Percentiles rank a stretch among this genome's conserved stretches.
Evolutionary conservation across 2,113 vertebrate species (phyloP).

Genomic region (Elachura formosa): DNA sequence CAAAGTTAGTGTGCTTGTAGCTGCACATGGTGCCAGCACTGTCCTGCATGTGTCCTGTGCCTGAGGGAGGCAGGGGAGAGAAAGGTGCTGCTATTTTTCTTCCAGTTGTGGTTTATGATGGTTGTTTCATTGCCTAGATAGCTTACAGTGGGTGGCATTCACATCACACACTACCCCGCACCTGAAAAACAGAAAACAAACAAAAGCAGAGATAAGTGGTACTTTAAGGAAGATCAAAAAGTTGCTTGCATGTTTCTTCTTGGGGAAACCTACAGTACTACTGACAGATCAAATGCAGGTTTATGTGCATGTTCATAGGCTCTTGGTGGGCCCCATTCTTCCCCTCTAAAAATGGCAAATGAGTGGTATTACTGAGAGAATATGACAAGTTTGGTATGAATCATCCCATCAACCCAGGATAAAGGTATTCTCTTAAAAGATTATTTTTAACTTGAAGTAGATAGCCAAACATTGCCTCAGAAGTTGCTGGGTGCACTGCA

Average conservation of each 20-base stretch:
- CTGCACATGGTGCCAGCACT: not conserved
- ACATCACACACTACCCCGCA: conserved; percentile 18
- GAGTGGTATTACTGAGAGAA: not conserved
- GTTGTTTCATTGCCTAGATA: not conserved
- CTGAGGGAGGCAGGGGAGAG: not conserved
- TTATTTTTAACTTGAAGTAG: not conserved
- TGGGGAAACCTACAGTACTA: not conserved
- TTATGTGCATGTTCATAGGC: not conserved
- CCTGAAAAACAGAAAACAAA: conserved; percentile 47
- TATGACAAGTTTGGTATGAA: not conserved
- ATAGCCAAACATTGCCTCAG: not conserved
- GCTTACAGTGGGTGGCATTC: conserved; percentile 38
- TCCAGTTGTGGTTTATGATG: not conserved
- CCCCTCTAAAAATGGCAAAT: not conserved
- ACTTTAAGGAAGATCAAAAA: conserved; percentile 49
- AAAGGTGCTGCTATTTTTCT: conserved; percentile 35
- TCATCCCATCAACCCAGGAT: not conserved
- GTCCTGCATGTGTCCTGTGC: not conserved
- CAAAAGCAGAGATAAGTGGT: conserved; percentile 19
- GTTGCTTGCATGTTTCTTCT: not conserved
- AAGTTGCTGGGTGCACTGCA: not conserved
- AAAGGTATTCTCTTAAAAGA: not conserved
- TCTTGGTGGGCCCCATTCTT: not conserved
- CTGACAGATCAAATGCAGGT: not conserved
- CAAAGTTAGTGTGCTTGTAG: not conserved